Evolutionary conservation across 1,140 invertebrate species (phyloP).

Genomic region (Pseudomyrmex cubaensis): DNA sequence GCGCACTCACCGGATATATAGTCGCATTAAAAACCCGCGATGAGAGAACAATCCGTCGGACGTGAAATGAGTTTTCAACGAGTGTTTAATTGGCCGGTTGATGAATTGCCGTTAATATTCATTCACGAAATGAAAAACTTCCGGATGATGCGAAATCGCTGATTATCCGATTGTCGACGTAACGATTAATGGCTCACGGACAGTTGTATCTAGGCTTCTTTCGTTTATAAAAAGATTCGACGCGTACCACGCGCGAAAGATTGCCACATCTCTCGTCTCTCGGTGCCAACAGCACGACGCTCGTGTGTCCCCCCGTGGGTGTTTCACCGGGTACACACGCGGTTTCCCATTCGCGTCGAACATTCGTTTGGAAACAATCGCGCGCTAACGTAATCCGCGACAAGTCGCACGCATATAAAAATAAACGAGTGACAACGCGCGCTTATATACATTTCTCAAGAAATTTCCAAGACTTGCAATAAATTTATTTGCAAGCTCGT

Average conservation of each 20-base stretch:
- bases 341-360: slow-evolving; percentile 39
- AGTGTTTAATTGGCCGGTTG: slow-evolving; percentile 25
- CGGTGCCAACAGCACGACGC: slow-evolving; percentile 60
- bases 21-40: slow-evolving; percentile 16
- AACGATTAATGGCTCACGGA: slow-evolving; percentile 59
- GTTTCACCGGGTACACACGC: slow-evolving; percentile 47
- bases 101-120: slow-evolving; percentile 4
- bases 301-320: slow-evolving; percentile 44
- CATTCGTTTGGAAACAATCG: slow-evolving; percentile 41
- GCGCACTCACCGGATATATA: neutral
- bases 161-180: slow-evolving; percentile 17
- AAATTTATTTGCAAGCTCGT: too few relatives aligned
- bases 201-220: slow-evolving; percentile 61
- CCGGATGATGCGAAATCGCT: neutral
- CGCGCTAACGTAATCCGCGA: slow-evolving; percentile 45
- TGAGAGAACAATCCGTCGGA: neutral
- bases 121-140: neutral
- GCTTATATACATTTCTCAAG: neutral
- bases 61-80: slow-evolving; percentile 16
- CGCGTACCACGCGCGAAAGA: slow-evolving; percentile 56
- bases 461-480: too few relatives aligned
- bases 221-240: slow-evolving; percentile 70
- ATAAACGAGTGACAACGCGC: slow-evolving; percentile 45
- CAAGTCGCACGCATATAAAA: slow-evolving; percentile 18
- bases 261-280: slow-evolving; percentile 64